Evolutionary conservation across 2,113 vertebrate genomes (phyloP).

Genomic region (Hiodon alosoides): DNA sequence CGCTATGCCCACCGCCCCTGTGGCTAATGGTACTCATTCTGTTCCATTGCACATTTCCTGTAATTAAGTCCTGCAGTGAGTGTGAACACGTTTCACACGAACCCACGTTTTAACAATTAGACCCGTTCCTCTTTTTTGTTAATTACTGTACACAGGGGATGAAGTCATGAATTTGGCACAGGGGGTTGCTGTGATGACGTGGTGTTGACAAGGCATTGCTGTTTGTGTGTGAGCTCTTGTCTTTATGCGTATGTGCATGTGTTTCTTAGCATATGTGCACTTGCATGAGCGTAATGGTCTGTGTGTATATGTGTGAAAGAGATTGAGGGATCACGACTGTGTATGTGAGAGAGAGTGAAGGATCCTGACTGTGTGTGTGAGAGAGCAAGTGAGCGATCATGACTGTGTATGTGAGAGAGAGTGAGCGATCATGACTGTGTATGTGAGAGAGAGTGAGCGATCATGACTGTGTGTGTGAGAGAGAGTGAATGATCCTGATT

Average conservation of each 20-base stretch:
- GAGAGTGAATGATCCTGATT: not conserved
- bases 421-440: too few species aligned
- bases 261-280: not conserved
- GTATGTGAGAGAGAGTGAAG: not conserved
- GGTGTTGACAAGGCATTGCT: not conserved
- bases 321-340: not conserved
- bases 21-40: constrained; percentile 39
- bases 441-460: too few species aligned
- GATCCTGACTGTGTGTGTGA: too few species aligned
- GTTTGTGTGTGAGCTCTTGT: constrained; percentile 3
- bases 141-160: constrained; percentile 15
- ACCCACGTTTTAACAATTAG: constrained; percentile 35
- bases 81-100: constrained; percentile 31
- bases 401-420: not conserved
- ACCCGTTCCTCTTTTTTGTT: not conserved
- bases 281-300: not conserved
- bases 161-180: not conserved
- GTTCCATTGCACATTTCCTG: constrained; percentile 40
- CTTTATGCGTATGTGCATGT: constrained; percentile 15
- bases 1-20: constrained; percentile 33
- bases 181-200: not conserved
- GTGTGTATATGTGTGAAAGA: not conserved
- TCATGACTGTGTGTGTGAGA: too few species aligned
- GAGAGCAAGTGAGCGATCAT: not conserved
- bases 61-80: constrained; percentile 40